Conservation (phyloP, 2,888 invertebrate genomes). For the Eupithecia dodoneata region DNA sequence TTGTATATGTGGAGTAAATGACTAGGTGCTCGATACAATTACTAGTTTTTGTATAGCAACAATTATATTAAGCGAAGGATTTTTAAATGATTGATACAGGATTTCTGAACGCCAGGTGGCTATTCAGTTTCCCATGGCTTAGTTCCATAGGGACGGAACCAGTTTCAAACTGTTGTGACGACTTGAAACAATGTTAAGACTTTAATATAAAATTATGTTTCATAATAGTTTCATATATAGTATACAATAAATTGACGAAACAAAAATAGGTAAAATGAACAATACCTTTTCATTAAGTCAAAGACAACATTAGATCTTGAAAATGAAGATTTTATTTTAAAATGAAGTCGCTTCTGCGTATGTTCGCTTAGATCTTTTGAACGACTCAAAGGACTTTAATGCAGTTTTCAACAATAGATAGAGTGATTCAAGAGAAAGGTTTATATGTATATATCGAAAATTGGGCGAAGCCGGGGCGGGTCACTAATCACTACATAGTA, state of each 20-base stretch:
- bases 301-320: too few species aligned
- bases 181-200: background rate
- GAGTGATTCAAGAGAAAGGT: too few species aligned
- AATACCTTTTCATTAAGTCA: background rate
- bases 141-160: conserved; percentile 10
- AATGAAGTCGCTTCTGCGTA: too few species aligned
- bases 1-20: background rate
- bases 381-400: too few species aligned
- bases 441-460: too few species aligned
- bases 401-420: too few species aligned
- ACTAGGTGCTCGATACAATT: background rate
- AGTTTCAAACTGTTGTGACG: conserved; percentile 4
- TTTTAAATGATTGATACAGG: background rate
- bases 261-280: background rate
- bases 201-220: background rate
- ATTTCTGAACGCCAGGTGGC: conserved; percentile 16
- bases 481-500: too few species aligned
- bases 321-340: too few species aligned
- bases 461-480: too few species aligned
- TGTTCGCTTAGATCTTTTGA: too few species aligned
- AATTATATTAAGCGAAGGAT: conserved; percentile 2
- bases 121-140: conserved; percentile 10
- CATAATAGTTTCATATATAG: background rate
- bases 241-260: background rate
- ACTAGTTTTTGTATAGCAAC: background rate